Conservation (phyloP, 2,113 vertebrate genomes). For the Lichenostomus cassidix region DNA sequence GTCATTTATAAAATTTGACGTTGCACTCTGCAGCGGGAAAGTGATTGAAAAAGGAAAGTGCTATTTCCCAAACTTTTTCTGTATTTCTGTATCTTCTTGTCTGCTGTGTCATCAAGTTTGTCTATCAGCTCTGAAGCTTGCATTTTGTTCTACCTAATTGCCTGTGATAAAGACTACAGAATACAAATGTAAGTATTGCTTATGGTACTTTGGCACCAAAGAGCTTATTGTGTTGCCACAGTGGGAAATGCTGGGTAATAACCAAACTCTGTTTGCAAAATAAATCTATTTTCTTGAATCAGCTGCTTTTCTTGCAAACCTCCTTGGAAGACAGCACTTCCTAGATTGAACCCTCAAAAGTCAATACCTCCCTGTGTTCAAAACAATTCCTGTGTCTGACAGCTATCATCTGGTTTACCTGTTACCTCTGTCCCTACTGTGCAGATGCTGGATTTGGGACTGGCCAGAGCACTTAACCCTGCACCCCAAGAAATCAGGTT, state of each 20-base stretch:
- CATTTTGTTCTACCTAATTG: not conserved
- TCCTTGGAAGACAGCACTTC: not conserved
- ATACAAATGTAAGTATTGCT: not conserved
- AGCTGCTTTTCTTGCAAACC: not conserved
- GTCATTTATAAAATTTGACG: conserved; percentile 1
- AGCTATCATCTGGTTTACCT: not conserved
- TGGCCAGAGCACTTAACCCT: not conserved
- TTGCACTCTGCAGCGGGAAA: not conserved
- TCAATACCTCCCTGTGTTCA: not conserved
- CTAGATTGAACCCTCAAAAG: not conserved
- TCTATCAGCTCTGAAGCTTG: not conserved
- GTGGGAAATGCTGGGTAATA: not conserved
- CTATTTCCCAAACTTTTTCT: not conserved
- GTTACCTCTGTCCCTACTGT: not conserved
- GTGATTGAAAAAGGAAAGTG: not conserved
- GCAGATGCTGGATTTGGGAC: not conserved
- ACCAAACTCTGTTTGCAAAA: not conserved
- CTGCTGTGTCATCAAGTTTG: conserved; percentile 1
- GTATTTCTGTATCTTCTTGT: not conserved
- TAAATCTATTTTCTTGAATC: not conserved
- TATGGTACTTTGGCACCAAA: not conserved
- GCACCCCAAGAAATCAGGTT: not conserved
- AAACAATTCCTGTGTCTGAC: not conserved
- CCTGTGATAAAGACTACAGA: not conserved
- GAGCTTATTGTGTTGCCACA: not conserved